These are phyloP conservation scores for Mirza zaza DNA, from an alignment of 2,113 vertebrate genomes.

Conservation along the genomic window DNA sequence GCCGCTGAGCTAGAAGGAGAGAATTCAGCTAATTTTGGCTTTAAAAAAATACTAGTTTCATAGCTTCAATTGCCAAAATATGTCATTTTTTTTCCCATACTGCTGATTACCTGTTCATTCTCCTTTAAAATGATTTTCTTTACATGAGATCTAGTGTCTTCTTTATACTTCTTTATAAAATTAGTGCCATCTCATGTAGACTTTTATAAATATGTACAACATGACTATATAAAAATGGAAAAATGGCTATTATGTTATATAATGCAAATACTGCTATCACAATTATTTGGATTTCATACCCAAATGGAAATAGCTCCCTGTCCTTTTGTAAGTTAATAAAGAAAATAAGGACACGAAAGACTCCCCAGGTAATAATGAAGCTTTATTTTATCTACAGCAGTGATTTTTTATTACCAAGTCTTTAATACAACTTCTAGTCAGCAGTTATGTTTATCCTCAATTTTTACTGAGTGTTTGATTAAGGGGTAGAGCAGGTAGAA, in stretches of 20 bases:
- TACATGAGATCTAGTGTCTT: neutral
- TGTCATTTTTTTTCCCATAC: neutral
- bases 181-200: neutral
- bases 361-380: neutral
- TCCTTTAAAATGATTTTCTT: neutral
- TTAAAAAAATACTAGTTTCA: neutral
- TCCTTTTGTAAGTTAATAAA: neutral
- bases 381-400: neutral
- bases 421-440: neutral
- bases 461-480: neutral
- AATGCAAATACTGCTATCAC: neutral
- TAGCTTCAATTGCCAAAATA: neutral
- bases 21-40: neutral
- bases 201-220: neutral
- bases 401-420: neutral
- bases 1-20: neutral
- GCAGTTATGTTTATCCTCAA: neutral
- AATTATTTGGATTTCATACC: neutral
- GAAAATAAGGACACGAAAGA: neutral
- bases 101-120: neutral
- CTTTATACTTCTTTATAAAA: neutral
- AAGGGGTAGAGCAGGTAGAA: neutral
- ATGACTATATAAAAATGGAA: neutral
- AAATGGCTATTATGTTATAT: neutral
- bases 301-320: neutral